Percentiles rank a stretch among this genome's conserved stretches.
phyloP scores from a whole-genome alignment of 2,888 invertebrate species.

The Syrphus vitripennis region DNA sequence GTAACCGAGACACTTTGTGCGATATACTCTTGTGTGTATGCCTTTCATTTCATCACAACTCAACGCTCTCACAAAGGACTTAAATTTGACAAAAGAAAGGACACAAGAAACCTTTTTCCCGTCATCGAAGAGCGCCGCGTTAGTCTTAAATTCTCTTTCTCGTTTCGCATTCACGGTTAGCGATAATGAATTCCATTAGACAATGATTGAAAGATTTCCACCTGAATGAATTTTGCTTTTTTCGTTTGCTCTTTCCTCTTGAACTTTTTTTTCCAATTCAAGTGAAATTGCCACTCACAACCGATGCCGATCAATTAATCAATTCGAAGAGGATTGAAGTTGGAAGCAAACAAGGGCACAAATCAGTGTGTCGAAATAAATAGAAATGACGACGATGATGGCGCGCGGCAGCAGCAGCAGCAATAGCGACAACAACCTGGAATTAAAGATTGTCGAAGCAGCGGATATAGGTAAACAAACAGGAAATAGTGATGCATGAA shows the following conservation, averaged over 20 bases:
- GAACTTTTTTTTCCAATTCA: slow-evolving; percentile 13
- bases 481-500: slow-evolving; percentile 47
- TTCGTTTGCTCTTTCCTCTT: slow-evolving; percentile 12
- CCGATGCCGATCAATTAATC: slow-evolving; percentile 66
- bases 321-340: slow-evolving; percentile 32
- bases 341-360: slow-evolving; percentile 33
- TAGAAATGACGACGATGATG: neutral
- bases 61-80: slow-evolving; percentile 20
- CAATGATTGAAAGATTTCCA: slow-evolving; percentile 69
- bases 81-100: slow-evolving; percentile 45
- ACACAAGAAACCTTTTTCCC: slow-evolving; percentile 50
- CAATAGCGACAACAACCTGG: neutral
- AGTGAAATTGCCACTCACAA: slow-evolving; percentile 56
- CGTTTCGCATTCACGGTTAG: slow-evolving; percentile 31
- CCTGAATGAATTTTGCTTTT: slow-evolving; percentile 37
- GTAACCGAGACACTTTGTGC: slow-evolving; percentile 40
- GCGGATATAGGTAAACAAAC: slow-evolving; percentile 22
- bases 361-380: slow-evolving; percentile 47
- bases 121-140: neutral
- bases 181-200: slow-evolving; percentile 69
- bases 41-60: slow-evolving; percentile 9
- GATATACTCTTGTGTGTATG: neutral
- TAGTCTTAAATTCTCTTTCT: neutral
- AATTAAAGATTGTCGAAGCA: slow-evolving; percentile 34
- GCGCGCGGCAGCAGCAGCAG: neutral